Conservation (phyloP, 2,888 invertebrate genomes). For the Nudaria mundana region DNA sequence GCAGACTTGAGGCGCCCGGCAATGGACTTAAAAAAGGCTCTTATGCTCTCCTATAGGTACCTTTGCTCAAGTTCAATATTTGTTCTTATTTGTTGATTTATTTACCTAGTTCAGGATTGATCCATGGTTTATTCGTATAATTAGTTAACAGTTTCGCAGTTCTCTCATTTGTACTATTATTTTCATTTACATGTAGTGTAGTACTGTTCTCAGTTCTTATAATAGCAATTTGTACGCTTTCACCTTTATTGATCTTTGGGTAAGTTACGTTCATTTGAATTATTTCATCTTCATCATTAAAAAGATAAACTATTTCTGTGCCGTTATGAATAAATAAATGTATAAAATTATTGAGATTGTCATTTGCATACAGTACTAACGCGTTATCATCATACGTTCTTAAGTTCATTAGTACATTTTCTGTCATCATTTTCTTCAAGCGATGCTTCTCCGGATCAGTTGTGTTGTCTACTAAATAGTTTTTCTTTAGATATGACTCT, state of each 20-base stretch:
- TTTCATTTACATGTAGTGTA: slow-evolving; percentile 90
- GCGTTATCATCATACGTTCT: slow-evolving; percentile 92
- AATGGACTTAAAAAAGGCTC: no score
- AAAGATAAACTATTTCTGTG: slow-evolving; percentile 90
- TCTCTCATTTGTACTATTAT: slow-evolving; percentile 85
- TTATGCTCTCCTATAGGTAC: no score
- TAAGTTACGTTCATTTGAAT: slow-evolving; percentile 89
- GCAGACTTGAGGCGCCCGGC: no score
- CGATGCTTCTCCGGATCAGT: slow-evolving; percentile 83
- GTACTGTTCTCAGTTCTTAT: slow-evolving; percentile 87
- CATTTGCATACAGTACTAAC: slow-evolving; percentile 93
- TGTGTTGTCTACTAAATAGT: slow-evolving; percentile 86
- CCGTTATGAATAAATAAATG: slow-evolving; percentile 92
- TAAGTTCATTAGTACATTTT: slow-evolving; percentile 93
- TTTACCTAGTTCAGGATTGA: slow-evolving; percentile 89
- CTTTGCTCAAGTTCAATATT: no score
- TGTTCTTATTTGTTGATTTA: background rate
- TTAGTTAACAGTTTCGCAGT: slow-evolving; percentile 86
- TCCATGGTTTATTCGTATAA: slow-evolving; percentile 93
- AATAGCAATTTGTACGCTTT: slow-evolving; percentile 94
- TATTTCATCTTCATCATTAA: slow-evolving; percentile 91
- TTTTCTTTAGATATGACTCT: slow-evolving; percentile 89
- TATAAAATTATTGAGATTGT: slow-evolving; percentile 95
- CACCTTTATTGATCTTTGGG: slow-evolving; percentile 88
- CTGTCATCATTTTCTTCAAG: slow-evolving; percentile 87